phyloP scores from a whole-genome alignment of 2,797 vertebrate species.

The Rhincodon typus region DNA sequence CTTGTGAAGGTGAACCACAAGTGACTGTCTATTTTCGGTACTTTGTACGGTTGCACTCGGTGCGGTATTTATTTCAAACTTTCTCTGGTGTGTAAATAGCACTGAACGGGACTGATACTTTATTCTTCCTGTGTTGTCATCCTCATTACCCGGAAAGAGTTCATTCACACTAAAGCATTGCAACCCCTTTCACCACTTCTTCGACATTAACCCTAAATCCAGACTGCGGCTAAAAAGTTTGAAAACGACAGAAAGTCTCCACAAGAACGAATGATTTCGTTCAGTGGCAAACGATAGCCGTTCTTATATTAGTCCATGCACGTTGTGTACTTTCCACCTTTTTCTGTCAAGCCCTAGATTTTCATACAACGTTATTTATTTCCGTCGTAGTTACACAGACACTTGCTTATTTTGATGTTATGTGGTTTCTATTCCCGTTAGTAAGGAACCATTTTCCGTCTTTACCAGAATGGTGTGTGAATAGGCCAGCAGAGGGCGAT shows the following conservation, averaged over 20 bases:
- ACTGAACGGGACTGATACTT: conserved; percentile 15
- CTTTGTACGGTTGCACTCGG: not conserved
- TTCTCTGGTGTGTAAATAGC: not conserved
- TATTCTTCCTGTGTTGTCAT: conserved; percentile 37
- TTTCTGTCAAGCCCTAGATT: not conserved
- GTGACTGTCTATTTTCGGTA: not conserved
- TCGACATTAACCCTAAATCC: conserved; percentile 22
- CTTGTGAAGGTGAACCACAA: not conserved
- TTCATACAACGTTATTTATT: not conserved
- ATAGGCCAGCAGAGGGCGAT: conserved; percentile 22
- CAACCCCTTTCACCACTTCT: conserved; percentile 2
- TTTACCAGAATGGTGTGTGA: not conserved
- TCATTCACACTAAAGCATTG: conserved; percentile 31
- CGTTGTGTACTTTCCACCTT: not conserved
- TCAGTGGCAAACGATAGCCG: not conserved
- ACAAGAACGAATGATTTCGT: conserved; percentile 1
- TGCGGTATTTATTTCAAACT: not conserved
- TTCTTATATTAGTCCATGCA: not conserved
- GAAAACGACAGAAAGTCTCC: not conserved
- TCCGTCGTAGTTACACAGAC: not conserved
- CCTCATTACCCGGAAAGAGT: conserved; percentile 38
- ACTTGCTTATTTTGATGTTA: conserved; percentile 1
- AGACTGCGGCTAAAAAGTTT: not conserved
- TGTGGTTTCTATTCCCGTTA: not conserved
- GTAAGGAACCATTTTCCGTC: not conserved